Conservation (phyloP, 2,888 invertebrate species). For the Entomobrya multifasciata region DNA sequence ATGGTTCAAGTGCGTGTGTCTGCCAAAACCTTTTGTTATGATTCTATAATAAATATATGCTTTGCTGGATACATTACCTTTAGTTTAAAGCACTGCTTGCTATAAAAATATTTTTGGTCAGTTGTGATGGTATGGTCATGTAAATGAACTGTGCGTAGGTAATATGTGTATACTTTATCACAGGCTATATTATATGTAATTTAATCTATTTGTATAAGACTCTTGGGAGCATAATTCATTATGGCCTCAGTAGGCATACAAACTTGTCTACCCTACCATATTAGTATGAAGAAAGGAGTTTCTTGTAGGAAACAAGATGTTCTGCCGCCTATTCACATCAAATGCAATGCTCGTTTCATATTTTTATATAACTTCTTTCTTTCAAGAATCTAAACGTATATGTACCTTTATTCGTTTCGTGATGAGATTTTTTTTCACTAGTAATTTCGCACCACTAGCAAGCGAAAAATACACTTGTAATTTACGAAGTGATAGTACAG, state of each 20-base stretch:
- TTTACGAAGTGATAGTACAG: constrained; percentile 10
- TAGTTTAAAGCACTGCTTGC: constrained; percentile 11
- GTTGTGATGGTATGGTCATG: neutral
- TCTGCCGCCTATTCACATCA: neutral
- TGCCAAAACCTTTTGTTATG: constrained; percentile 31
- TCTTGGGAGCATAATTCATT: constrained; percentile 67
- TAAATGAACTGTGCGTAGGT: constrained; percentile 25
- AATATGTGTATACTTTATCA: neutral
- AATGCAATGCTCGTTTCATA: neutral
- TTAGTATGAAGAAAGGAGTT: constrained; percentile 32
- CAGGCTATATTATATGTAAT: neutral
- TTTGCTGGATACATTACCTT: constrained; percentile 45
- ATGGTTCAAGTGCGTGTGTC: constrained; percentile 70
- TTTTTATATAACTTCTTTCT: neutral
- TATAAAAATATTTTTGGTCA: constrained; percentile 31
- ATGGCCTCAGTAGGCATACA: neutral
- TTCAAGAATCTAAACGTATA: neutral
- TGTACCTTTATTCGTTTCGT: neutral
- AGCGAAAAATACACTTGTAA: neutral
- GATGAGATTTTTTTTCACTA: constrained; percentile 17
- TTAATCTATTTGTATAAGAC: constrained; percentile 42
- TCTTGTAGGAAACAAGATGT: constrained; percentile 56
- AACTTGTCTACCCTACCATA: neutral
- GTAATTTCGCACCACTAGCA: too few species aligned
- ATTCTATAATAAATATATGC: too few species aligned